Conservation (phyloP, 2,113 vertebrate genomes). For the Salvator merianae region DNA sequence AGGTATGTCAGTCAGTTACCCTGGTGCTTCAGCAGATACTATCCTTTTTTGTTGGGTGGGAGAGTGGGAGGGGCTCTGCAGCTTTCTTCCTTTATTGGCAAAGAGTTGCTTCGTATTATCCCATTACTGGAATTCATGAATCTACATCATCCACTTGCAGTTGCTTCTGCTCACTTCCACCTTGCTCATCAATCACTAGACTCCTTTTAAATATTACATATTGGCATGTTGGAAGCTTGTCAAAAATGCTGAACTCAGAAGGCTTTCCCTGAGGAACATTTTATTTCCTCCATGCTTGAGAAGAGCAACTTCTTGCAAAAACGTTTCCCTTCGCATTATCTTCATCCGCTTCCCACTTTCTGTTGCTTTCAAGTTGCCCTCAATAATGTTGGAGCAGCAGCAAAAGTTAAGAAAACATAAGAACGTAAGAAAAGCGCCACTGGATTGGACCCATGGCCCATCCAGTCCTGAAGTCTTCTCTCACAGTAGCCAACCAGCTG, state of each 20-base stretch:
- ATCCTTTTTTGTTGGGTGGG: neutral
- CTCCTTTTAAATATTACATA: neutral
- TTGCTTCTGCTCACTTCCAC: too few species aligned
- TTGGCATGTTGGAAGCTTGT: neutral
- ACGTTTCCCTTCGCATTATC: neutral
- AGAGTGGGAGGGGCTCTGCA: too few species aligned
- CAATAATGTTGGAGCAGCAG: too few species aligned
- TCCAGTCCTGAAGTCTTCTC: too few species aligned
- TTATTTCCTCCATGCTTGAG: neutral
- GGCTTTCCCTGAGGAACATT: neutral
- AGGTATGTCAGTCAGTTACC: too few species aligned
- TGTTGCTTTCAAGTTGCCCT: too few species aligned
- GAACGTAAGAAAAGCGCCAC: too few species aligned
- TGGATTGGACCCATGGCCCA: too few species aligned
- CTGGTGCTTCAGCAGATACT: too few species aligned
- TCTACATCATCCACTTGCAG: neutral
- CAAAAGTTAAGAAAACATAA: too few species aligned
- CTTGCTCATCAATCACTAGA: neutral
- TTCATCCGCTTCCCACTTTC: neutral
- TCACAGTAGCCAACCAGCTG: too few species aligned
- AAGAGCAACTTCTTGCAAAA: neutral
- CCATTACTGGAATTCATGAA: neutral
- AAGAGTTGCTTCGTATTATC: neutral
- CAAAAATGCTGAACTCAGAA: neutral
- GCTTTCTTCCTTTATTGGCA: neutral